A percentile compares a stretch with the other conserved stretches of the same genome.
These are phyloP conservation scores for Sylvia atricapilla DNA, from an alignment of 2,113 vertebrate genomes.

Conservation along the genomic window DNA sequence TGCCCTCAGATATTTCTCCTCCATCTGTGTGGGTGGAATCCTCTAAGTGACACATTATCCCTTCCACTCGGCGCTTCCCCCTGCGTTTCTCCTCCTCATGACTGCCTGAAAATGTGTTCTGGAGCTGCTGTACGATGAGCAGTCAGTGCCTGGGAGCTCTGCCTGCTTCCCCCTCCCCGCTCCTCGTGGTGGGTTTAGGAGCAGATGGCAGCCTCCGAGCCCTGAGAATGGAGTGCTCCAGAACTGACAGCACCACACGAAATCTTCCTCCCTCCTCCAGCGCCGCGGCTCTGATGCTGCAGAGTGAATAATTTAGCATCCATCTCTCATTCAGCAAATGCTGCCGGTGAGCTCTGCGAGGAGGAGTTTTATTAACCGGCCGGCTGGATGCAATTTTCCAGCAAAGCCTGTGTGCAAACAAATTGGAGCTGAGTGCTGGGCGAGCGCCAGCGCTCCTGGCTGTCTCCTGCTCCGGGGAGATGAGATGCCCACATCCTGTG, in stretches of 20 bases:
- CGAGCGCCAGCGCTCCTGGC: not conserved
- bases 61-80: not conserved
- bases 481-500: conserved; percentile 42
- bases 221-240: conserved; percentile 2
- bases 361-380: conserved; percentile 37
- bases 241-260: not conserved
- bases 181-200: not conserved
- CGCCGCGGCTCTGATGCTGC: not conserved
- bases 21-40: not conserved
- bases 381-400: conserved; percentile 45
- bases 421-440: conserved; percentile 21
- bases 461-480: not conserved
- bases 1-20: not conserved
- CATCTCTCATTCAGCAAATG: conserved; percentile 32
- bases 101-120: not conserved
- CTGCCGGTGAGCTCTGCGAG: not conserved
- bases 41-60: not conserved
- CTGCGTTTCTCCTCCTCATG: not conserved
- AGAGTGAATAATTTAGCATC: conserved; percentile 48
- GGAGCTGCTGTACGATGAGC: not conserved
- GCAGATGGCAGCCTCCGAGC: conserved; percentile 41
- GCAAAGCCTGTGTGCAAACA: conserved; percentile 36
- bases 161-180: not conserved
- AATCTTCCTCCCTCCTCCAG: not conserved
- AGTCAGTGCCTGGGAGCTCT: not conserved